Evolutionary conservation across 1,140 invertebrate genomes (phyloP), one percentile per base, ranked within the genome.

Genomic region (Prorops nasuta): DNA sequence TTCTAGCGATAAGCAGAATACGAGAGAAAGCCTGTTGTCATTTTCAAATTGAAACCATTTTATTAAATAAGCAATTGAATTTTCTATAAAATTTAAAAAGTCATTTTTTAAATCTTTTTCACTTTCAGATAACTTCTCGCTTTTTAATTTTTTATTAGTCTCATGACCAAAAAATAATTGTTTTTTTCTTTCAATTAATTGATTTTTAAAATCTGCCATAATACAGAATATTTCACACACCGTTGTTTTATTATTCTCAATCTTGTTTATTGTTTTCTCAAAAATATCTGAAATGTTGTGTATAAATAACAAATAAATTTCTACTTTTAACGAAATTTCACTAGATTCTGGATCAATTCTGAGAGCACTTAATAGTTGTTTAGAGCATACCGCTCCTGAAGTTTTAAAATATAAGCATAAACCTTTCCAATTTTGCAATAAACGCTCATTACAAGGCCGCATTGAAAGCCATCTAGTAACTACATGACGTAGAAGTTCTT

Each of bases 381-480:
- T 6, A 28, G 24, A 10, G 24, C 24, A 28, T 4, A 6, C 24
- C 24, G 4, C 24, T 10, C 24, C 24, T 28, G 10, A 28, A 28
- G 4, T 28, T 6, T 6, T 28, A 28, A 28, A 28, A 28, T 28
- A 28, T 6, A 6, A 4, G 10, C 4, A 6, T 28, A 28, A 28
- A 28, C 4, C 24, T 6, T 28, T 28, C 24, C 24, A 28, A 28
- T 28, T 28, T 10, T 6, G 10, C 4, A 28, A 10, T 6, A 28
- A 6, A 10, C 10, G 4, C 4, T 28, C 24, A 6, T 6, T 10
- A 28, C 24, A 28, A 6, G 24, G 18, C 36, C 21, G 38, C 20
- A 50, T 21, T 21, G 49, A 59, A 0, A 55, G 16, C 52, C 49
- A 55, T 28, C 44, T 38, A 22, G 53, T 47, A 9, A 48, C 28